Evolutionary conservation across 1,140 invertebrate species (phyloP).

Genomic region (Acyrthosiphon pisum): DNA sequence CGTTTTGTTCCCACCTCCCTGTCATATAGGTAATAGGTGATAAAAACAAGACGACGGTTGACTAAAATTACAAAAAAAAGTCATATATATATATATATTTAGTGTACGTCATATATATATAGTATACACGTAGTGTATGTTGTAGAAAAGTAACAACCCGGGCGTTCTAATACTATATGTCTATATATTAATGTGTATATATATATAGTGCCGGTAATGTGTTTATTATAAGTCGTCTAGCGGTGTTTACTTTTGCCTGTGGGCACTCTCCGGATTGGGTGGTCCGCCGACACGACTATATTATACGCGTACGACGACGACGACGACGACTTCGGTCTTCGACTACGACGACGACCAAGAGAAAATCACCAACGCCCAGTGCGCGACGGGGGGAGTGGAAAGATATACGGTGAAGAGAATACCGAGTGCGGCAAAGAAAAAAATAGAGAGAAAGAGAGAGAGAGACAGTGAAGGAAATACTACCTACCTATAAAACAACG

Average conservation of each 20-base stretch:
- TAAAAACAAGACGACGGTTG: constrained; percentile 17
- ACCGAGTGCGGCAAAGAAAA: not conserved
- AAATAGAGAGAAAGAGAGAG: not conserved
- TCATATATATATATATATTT: not conserved
- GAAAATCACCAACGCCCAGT: constrained; percentile 23
- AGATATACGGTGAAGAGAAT: not conserved
- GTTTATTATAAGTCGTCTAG: constrained; percentile 45
- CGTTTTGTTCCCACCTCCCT: no score
- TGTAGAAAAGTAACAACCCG: constrained; percentile 26
- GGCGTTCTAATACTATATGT: constrained; percentile 15
- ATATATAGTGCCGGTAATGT: constrained; percentile 12
- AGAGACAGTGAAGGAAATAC: not conserved
- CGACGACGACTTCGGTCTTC: not conserved
- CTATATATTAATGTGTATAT: not conserved
- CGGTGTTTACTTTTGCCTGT: constrained; percentile 12
- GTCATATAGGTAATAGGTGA: not conserved
- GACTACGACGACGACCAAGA: constrained; percentile 2
- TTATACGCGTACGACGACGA: not conserved
- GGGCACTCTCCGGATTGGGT: constrained; percentile 8
- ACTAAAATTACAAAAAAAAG: constrained; percentile 26
- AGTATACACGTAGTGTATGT: not conserved
- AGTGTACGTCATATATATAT: not conserved
- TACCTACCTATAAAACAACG: constrained; percentile 23
- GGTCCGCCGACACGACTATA: not conserved
- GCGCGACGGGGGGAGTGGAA: no score